phyloP scores from a whole-genome alignment of 2,797 vertebrate species.

The Acipenser transmontanus region DNA sequence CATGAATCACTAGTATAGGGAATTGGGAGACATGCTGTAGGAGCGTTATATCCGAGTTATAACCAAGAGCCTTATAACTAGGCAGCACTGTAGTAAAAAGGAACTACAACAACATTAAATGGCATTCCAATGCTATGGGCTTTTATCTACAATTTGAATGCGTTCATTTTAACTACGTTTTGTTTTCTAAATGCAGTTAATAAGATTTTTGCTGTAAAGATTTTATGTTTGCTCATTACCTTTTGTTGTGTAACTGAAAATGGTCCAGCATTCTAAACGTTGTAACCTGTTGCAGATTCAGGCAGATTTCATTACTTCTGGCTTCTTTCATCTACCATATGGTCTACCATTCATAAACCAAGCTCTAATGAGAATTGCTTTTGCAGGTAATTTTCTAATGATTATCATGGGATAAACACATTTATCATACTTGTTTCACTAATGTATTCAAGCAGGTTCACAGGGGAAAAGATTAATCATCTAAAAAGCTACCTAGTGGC shows the following conservation, averaged over 20 bases:
- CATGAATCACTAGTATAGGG: no score
- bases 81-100: no score
- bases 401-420: conserved; percentile 79
- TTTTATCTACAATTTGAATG: no score
- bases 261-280: conserved; percentile 36
- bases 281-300: conserved; percentile 49
- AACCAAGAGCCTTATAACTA: no score
- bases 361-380: conserved; percentile 65
- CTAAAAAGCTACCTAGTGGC: conserved; percentile 61
- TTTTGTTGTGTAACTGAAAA: neutral
- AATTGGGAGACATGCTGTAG: no score
- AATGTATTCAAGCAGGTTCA: conserved; percentile 70
- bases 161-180: no score
- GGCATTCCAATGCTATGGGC: no score
- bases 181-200: no score
- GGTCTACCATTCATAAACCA: conserved; percentile 52
- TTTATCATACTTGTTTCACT: conserved; percentile 67
- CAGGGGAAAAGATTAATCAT: conserved; percentile 77
- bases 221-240: neutral
- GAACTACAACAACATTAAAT: no score
- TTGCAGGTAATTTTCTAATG: conserved; percentile 77
- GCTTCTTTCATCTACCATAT: conserved; percentile 60
- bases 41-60: no score
- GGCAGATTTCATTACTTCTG: conserved; percentile 48
- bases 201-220: neutral